Base-by-base conservation (phyloP, 2,113 vertebrate species). In the Mormyrus lacerda region DNA sequence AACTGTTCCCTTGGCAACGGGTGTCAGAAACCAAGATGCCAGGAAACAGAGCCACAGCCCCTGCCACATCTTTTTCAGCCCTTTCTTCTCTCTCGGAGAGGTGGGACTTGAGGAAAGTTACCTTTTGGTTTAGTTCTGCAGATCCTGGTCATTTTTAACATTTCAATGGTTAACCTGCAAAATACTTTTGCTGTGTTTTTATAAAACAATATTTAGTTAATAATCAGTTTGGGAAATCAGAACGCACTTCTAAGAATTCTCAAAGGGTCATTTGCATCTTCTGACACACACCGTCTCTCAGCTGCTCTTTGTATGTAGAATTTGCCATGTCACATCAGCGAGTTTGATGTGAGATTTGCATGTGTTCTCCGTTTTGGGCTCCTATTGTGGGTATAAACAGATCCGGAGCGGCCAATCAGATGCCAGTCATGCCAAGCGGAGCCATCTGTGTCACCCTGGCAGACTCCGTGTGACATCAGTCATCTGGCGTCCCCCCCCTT, bases 1-100 rank as follows among this genome's bases (percentile, higher is more conserved):
- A 94, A 94, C 93, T n/a, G 95, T 96, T 95, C 94, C 94, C 94
- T 65, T 88, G 93, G 95, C 92, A 95, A 95, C 94, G 85, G 91
- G 91, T 93, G 93, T 93, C 92, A 93, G 89, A 91, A 92, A 91
- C 89, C 31, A 69, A 92, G 94, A 95, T 88, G 90, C 92, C 91
- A 91, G 93, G 90, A 91, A 90, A 93, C 93, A 61, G 73, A 91
- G 89, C 76, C 87, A 90, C 92, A 88, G 88, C 89, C 93, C 92
- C 47, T 93, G 93, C 92, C 90, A 89, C 90, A 91, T 93, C 90
- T 93, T 31, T 69, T 91, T 83, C 92, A 93, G 92, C 69, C 85
- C 85, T 89, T 88, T 89, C 89, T 90, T 90, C 55, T 87, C 89
- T 89, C 88, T 24, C 10, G 27, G 51, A 17, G 39, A 24, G 4